Conservation (phyloP, 1,140 invertebrate species). For the Papilio machaon region DNA sequence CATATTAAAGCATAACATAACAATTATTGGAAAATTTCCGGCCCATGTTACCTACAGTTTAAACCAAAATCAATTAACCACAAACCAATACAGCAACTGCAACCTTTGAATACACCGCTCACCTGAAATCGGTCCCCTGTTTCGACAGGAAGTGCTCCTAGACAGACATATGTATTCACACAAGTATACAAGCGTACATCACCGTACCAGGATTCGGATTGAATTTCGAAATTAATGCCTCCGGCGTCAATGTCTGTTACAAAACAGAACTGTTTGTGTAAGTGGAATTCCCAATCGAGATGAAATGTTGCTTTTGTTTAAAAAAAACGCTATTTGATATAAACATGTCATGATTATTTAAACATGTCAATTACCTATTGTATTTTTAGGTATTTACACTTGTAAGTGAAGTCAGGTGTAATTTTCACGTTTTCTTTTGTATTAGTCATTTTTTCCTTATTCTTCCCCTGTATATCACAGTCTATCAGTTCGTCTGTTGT, state of each 20-base stretch:
- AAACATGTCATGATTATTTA: too few species aligned
- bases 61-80: not conserved
- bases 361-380: too few species aligned
- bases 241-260: not conserved
- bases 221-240: constrained; percentile 7
- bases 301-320: too few species aligned
- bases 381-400: too few species aligned
- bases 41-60: not conserved
- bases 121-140: not conserved
- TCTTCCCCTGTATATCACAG: too few species aligned
- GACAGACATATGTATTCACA: constrained; percentile 1
- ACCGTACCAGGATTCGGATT: not conserved
- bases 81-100: not conserved
- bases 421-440: too few species aligned
- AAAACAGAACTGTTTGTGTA: not conserved
- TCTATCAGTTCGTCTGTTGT: too few species aligned
- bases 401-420: too few species aligned
- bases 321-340: too few species aligned
- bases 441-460: too few species aligned
- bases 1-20: not conserved
- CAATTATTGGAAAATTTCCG: constrained; percentile 2
- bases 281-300: not conserved
- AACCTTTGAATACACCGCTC: constrained; percentile 5
- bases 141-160: not conserved
- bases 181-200: not conserved